Evolutionary conservation across 1,140 invertebrate species (phyloP).

Genomic region (Solen grandis): DNA sequence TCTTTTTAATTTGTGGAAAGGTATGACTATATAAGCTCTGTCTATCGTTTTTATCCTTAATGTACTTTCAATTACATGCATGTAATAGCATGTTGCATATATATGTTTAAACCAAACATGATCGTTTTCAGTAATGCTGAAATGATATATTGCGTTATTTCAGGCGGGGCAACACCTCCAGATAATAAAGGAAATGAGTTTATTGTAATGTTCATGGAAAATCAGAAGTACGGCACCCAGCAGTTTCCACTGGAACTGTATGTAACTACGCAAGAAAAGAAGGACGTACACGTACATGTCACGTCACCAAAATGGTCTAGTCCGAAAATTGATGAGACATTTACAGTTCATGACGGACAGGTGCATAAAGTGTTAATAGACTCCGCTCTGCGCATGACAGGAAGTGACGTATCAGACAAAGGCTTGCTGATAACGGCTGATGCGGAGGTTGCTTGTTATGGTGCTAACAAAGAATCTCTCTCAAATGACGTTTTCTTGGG

Average conservation of each 20-base stretch:
- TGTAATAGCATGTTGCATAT: too few species aligned
- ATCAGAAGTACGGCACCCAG: constrained; percentile 8
- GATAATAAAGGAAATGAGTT: constrained; percentile 57
- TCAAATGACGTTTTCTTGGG: constrained; percentile 57
- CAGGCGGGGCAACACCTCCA: constrained; percentile 20
- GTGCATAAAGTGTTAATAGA: constrained; percentile 39
- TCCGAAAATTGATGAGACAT: constrained; percentile 47
- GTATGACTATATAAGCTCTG: too few species aligned
- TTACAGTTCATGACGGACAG: constrained; percentile 44
- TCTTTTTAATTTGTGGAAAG: too few species aligned
- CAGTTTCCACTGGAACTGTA: constrained; percentile 50
- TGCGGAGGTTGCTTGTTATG: constrained; percentile 58
- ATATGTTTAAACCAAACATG: too few species aligned
- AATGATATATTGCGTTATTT: too few species aligned
- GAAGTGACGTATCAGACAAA: constrained; percentile 44
- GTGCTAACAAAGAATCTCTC: constrained; percentile 57
- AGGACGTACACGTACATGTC: constrained; percentile 36
- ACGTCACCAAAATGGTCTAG: constrained; percentile 45
- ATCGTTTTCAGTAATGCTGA: too few species aligned
- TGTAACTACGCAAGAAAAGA: constrained; percentile 40
- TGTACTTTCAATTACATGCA: too few species aligned
- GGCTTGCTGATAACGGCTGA: constrained; percentile 48
- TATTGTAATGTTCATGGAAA: constrained; percentile 58
- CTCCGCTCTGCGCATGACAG: constrained; percentile 29
- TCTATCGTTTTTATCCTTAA: too few species aligned